These are phyloP conservation scores for Salminus brasiliensis DNA, from an alignment of 2,113 vertebrate genomes.

Conservation along the genomic window DNA sequence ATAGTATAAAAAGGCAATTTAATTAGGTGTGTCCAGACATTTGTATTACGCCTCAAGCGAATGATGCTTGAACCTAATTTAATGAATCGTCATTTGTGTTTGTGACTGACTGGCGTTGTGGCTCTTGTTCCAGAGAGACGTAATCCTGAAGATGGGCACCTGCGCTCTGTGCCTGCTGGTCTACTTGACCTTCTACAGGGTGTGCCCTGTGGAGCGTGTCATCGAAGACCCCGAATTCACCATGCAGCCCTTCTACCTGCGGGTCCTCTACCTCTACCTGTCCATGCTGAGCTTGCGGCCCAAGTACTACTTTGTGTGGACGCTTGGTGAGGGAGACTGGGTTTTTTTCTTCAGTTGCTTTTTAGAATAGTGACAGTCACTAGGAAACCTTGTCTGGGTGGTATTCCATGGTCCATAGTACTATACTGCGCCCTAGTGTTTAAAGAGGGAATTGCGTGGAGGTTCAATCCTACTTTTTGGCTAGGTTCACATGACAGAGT, in stretches of 20 bases:
- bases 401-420: background rate
- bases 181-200: constrained; percentile 86
- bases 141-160: constrained; percentile 87
- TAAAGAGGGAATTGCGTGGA: background rate
- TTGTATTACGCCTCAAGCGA: no score
- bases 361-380: background rate
- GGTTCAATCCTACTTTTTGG: background rate
- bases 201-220: constrained; percentile 86
- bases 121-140: constrained; percentile 77
- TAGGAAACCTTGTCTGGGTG: background rate
- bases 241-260: constrained; percentile 83
- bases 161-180: constrained; percentile 87
- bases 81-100: no score
- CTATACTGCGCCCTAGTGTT: constrained; percentile 70
- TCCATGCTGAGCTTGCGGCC: constrained; percentile 93
- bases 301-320: constrained; percentile 99
- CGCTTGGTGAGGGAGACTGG: constrained; percentile 85
- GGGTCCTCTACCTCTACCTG: constrained; percentile 88
- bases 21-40: no score
- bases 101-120: background rate
- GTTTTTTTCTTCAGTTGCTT: background rate
- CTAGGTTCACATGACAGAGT: no score
- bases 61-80: no score
- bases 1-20: no score
- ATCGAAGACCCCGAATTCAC: constrained; percentile 83